Percentiles rank a stretch among this genome's conserved stretches.
phyloP scores from a whole-genome alignment of 2,888 invertebrate genomes.

The Tenthredo livida region DNA sequence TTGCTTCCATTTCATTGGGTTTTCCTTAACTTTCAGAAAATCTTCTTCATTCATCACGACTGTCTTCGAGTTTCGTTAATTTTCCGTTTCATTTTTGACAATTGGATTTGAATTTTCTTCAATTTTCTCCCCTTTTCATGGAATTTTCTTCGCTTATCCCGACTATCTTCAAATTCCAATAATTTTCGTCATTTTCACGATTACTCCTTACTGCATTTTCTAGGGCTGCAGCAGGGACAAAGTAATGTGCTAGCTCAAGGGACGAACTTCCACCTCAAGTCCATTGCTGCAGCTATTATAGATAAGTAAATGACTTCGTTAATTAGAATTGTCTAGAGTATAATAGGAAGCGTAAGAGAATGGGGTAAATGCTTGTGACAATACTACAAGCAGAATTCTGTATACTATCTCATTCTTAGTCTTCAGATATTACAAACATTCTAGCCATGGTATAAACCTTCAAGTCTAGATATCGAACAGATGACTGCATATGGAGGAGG shows the following conservation, averaged over 20 bases:
- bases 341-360: conserved; percentile 62
- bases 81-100: not conserved
- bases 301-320: conserved; percentile 74
- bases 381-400: not conserved
- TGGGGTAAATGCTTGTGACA: conserved; percentile 51
- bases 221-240: not conserved
- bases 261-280: conserved; percentile 60
- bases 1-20: no score
- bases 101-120: no score
- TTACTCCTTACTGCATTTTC: not conserved
- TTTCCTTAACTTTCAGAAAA: not conserved
- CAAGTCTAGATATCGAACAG: conserved; percentile 22
- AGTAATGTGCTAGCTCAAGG: not conserved
- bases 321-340: conserved; percentile 72
- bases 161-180: not conserved
- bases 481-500: not conserved
- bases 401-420: not conserved
- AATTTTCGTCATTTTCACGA: not conserved
- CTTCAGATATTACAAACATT: not conserved
- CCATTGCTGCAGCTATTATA: conserved; percentile 63
- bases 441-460: no score
- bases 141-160: not conserved
- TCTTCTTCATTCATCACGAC: not conserved
- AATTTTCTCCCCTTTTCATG: no score
- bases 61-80: not conserved